Conservation (phyloP, 2,113 vertebrate genomes). For the Myrmophylax atrothorax region DNA sequence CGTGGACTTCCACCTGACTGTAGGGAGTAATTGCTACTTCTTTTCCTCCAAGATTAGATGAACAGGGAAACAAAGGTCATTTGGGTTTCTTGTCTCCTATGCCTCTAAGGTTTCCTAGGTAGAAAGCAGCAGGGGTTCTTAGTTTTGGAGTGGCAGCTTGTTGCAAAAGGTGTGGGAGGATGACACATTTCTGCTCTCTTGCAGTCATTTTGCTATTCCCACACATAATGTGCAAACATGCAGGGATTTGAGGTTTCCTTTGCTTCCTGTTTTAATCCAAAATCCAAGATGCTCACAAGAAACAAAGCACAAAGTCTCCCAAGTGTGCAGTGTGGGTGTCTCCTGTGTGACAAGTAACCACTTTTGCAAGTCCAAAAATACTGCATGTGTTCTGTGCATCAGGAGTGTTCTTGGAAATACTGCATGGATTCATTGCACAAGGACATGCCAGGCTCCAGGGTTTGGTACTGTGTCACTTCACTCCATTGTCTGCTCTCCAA, state of each 20-base stretch:
- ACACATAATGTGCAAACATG: neutral
- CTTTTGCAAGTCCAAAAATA: neutral
- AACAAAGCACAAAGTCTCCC: neutral
- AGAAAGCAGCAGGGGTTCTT: neutral
- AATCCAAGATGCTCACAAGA: neutral
- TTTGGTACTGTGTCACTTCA: neutral
- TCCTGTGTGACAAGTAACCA: neutral
- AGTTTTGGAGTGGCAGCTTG: neutral
- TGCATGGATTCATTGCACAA: fast-evolving
- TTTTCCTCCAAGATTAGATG: neutral
- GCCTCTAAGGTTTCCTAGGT: neutral
- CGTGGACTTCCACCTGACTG: neutral
- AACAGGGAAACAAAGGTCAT: neutral
- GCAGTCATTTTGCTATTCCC: neutral
- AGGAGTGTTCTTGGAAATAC: neutral
- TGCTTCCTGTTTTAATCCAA: neutral
- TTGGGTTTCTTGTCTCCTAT: neutral
- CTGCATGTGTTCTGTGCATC: neutral
- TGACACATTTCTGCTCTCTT: neutral
- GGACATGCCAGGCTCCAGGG: neutral
- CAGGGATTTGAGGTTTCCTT: neutral
- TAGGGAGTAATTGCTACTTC: neutral
- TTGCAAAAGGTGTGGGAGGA: neutral
- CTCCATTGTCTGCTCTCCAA: fast-evolving
- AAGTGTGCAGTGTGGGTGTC: neutral